Percentiles rank a stretch among this genome's conserved stretches.
Evolutionary conservation across 1,140 invertebrate species (phyloP).

Genomic region (Paralvinella palmiformis): DNA sequence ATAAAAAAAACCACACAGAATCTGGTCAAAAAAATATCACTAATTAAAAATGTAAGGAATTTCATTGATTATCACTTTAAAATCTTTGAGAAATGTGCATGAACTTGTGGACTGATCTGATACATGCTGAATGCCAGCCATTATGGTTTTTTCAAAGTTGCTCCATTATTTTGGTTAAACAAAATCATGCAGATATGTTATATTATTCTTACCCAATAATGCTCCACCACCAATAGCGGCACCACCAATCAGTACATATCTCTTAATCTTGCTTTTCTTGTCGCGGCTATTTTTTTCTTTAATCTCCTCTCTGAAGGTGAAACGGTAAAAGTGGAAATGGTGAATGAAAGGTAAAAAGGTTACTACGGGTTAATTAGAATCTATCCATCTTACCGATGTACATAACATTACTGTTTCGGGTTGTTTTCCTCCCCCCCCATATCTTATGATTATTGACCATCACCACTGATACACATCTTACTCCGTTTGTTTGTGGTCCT

Average conservation of each 20-base stretch:
- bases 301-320: constrained; percentile 47
- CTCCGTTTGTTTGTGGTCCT: constrained; percentile 44
- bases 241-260: constrained; percentile 60
- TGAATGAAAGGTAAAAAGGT: constrained; percentile 8
- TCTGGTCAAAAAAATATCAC: no score
- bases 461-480: constrained; percentile 29
- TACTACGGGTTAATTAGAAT: neutral
- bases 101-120: no score
- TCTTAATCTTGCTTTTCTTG: constrained; percentile 57
- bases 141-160: no score
- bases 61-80: no score
- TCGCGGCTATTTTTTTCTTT: constrained; percentile 47
- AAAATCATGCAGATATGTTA: no score
- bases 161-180: no score
- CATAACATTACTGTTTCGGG: neutral
- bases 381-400: neutral
- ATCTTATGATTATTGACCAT: neutral
- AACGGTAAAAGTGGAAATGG: constrained; percentile 11
- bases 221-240: constrained; percentile 63
- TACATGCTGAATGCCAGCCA: no score
- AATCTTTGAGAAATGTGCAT: no score
- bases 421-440: neutral
- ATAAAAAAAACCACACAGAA: no score
- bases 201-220: constrained; percentile 53
- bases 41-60: no score